These are phyloP conservation scores for Myiozetetes cayanensis DNA, from an alignment of 2,113 vertebrate genomes.

Conservation along the genomic window DNA sequence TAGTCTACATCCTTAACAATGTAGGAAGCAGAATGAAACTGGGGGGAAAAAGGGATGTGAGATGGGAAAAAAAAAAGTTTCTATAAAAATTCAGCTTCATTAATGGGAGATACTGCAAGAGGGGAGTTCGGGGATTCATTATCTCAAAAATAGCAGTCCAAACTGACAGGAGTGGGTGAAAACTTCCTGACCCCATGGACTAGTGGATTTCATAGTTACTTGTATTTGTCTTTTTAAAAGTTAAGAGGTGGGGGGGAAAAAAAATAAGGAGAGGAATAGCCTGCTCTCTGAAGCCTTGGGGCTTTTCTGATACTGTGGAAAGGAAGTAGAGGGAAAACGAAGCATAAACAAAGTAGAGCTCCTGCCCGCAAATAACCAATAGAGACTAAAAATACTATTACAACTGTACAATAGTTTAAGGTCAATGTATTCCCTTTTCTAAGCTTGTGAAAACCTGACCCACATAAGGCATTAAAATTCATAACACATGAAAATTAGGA, in stretches of 20 bases:
- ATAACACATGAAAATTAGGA: slow-evolving; percentile 79
- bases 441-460: slow-evolving; percentile 68
- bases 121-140: slow-evolving; percentile 58
- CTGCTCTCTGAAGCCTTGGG: slow-evolving; percentile 52
- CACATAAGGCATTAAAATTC: slow-evolving; percentile 73
- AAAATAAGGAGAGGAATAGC: not conserved
- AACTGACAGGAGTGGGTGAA: slow-evolving; percentile 39
- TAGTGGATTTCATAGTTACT: slow-evolving; percentile 15
- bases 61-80: not conserved
- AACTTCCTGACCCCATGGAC: slow-evolving; percentile 48
- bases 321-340: not conserved
- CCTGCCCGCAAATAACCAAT: slow-evolving; percentile 62
- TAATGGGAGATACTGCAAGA: slow-evolving; percentile 40
- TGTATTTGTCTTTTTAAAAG: slow-evolving; percentile 38
- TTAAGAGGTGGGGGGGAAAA: not conserved
- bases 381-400: slow-evolving; percentile 67
- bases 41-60: not conserved
- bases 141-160: slow-evolving; percentile 56
- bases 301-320: slow-evolving; percentile 1
- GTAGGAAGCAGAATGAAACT: not conserved
- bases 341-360: slow-evolving; percentile 67
- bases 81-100: slow-evolving; percentile 8
- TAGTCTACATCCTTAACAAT: not conserved
- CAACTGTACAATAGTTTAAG: slow-evolving; percentile 70
- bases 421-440: slow-evolving; percentile 68